Evolutionary conservation across 2,797 vertebrate genomes (phyloP), one percentile per base, ranked within the genome.

Genomic region (Bovichtus diacanthus): DNA sequence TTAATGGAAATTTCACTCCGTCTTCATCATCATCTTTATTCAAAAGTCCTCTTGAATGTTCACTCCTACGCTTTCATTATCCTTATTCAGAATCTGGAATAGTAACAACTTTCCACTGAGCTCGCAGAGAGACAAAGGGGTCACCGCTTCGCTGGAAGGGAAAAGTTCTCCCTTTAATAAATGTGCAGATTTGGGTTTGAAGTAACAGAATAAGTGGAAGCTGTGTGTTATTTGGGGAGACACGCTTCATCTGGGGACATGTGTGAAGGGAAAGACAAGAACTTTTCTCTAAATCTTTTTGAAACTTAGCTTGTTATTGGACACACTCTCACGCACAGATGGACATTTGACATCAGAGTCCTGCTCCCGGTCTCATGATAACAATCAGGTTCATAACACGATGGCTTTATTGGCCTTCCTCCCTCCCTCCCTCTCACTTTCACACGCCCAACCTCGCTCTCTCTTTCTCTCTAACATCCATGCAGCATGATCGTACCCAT

Each of bases 401-500:
- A 81, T 47, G 79, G 72, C 84, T 87, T 81, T 76, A 76, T 74
- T 69, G 39, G 2, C 60, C 43, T 47, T 66, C 67, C 63, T 50
- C 66, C 6, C 64, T 19, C 29, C 18, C 29, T 16, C 46, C 10
- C 23, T 2, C 62, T 67, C 59, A 62, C 69, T 76, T 63, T 68
- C 69, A 54, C 71, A 64, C 70, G 75, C 74, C 72, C 76, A 13
- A 54, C 72, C 68, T 27, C 12, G 5, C 72, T 70, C 55, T 50
- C 54, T 76, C 78, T 66, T 29, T 62, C 81, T 68, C 76, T 43
- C 66, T 81, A 89, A 89, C 73, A 87, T 72, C 68, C 87, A 47
- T 86, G 83, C 76, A 83, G 77, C 73, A 38, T 72, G 69, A 89
- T 91, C 80, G 73, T 79, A 65, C 84, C 77, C 86, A 87, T 91